phyloP scores from a whole-genome alignment of 2,888 invertebrate genomes.

The Liopterus haemorrhoidalis region DNA sequence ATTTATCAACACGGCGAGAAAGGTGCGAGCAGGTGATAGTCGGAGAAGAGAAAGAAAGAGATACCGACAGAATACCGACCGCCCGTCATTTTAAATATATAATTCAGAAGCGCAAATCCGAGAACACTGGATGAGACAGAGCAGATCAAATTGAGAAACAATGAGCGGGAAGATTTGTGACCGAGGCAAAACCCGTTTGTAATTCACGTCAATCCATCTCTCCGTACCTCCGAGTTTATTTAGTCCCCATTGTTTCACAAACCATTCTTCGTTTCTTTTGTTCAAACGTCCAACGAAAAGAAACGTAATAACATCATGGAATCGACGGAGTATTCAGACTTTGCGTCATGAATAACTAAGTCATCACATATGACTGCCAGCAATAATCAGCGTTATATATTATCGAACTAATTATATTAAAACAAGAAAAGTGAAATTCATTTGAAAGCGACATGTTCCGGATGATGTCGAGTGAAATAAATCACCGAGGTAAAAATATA shows the following conservation, averaged over 20 bases:
- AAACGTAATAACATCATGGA: background rate
- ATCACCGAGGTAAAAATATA: slow-evolving; percentile 24
- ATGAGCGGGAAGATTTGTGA: slow-evolving; percentile 13
- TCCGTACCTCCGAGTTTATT: slow-evolving; percentile 17
- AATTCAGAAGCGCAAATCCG: slow-evolving; percentile 4
- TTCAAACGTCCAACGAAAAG: background rate
- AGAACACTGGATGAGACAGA: slow-evolving; percentile 5
- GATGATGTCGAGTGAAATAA: slow-evolving; percentile 19
- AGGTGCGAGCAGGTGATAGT: too few relatives aligned
- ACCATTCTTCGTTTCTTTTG: slow-evolving; percentile 3
- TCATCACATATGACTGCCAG: slow-evolving; percentile 10
- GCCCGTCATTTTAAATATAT: slow-evolving; percentile 6
- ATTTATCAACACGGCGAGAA: slow-evolving; percentile 36
- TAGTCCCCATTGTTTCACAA: slow-evolving; percentile 19
- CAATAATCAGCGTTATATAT: slow-evolving; percentile 20
- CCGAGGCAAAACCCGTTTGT: slow-evolving; percentile 10
- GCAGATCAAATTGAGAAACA: slow-evolving; percentile 11
- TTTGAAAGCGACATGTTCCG: slow-evolving; percentile 20
- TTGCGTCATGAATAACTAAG: slow-evolving; percentile 11
- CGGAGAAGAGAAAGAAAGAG: too few relatives aligned
- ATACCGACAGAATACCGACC: background rate
- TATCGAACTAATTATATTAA: slow-evolving; percentile 18
- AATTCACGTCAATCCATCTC: slow-evolving; percentile 14
- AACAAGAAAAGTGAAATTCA: slow-evolving; percentile 18
- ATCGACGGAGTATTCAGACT: background rate